Conservation (phyloP, 1,140 invertebrate species). For the Caenorhabditis elegans region DNA sequence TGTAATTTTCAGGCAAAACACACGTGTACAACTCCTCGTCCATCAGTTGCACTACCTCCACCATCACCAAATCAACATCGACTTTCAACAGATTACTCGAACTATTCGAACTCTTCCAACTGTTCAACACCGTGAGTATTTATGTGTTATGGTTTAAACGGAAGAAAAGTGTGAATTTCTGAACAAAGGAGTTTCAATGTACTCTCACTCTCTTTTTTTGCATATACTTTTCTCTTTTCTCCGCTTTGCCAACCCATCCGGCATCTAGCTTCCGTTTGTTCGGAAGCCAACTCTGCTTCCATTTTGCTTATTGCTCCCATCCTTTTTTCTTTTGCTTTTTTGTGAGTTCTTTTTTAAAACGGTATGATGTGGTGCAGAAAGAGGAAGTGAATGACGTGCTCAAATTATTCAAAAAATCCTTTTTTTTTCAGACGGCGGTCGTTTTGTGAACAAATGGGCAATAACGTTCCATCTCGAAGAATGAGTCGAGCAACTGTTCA, state of each 20-base stretch:
- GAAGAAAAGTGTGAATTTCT: background rate
- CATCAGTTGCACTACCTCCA: background rate
- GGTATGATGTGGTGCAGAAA: background rate
- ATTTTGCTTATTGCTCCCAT: constrained; percentile 25
- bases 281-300: constrained; percentile 15
- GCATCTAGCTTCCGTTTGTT: constrained; percentile 4
- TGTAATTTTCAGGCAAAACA: constrained; percentile 1
- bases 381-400: background rate
- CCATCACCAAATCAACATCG: constrained; percentile 4
- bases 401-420: background rate
- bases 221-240: background rate
- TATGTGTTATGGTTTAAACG: background rate
- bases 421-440: background rate
- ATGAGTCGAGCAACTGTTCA: constrained; percentile 32
- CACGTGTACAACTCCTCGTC: background rate
- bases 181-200: background rate
- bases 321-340: background rate
- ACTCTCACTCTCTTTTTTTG: background rate
- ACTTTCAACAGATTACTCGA: background rate
- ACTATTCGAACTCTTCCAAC: background rate
- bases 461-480: constrained; percentile 15
- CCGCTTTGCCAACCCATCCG: background rate
- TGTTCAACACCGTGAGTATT: constrained; percentile 1
- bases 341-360: background rate
- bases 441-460: constrained; percentile 36